Evolutionary conservation across 92 coral and sea anemone genomes (phyloP), one percentile per base, ranked within the genome.

Genomic region (Heteractis magnifica): DNA sequence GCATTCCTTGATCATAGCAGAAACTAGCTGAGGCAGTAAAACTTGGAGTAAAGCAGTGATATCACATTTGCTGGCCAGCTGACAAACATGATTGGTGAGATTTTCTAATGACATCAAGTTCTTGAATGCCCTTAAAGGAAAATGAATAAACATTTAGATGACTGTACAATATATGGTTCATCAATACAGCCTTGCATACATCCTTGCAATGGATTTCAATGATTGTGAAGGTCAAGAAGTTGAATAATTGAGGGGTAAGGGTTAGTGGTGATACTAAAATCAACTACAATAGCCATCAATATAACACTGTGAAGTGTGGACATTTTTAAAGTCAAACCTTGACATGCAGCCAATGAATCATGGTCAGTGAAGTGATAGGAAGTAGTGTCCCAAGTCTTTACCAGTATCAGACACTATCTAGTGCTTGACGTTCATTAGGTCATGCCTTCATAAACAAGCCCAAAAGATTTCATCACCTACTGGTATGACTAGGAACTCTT

Each of bases 341-440:
- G 44, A 34, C 2, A 34, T 34, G 0, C 44, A 0, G 1, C 44
- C 26, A 51, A n/a, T 49, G 50, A 55, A 4, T 59, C 10, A 5
- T 50, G 51, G 20, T 21, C 19, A 14, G n/a, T 16, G 10, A 49
- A 48, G 60, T 71, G n/a, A 49, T 74, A 49, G 12, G 19, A 7
- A 65, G 8, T 7, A 16, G 34, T 65, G 41, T 65, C 8, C 62
- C 44, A 34, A 34, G 44, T 34, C 44, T 50, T 8, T 56, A 34
- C 94, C 94, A 89, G 90, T 86, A 92, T 91, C 94, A 91, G 94
- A 91, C 89, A 89, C 94, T 91, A 89, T 91, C 94, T 91, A 91
- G 92, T 91, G 92, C 90, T 85, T 70, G 62, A 75, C 68, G 34
- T 80, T 86, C 92, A 89, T 56, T n/a, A 86, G 87, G 78, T 51